Conservation (phyloP, 1,140 invertebrate genomes). For the Colletes latitarsis region DNA sequence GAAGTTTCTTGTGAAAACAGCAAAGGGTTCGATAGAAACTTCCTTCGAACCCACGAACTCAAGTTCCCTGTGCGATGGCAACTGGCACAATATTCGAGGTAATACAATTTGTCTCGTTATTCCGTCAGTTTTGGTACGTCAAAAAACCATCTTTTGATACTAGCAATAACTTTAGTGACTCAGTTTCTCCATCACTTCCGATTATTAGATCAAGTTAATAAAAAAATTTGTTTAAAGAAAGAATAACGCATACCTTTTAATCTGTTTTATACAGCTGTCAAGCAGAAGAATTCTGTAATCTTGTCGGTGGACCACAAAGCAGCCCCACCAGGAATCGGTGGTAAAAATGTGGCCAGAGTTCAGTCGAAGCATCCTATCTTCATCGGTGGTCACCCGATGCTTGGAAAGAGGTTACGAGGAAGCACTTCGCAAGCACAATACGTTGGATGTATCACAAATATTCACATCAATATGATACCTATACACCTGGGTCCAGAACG, state of each 20-base stretch:
- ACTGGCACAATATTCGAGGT: conserved; percentile 96
- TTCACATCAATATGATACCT: conserved; percentile 84
- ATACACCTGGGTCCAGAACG: conserved; percentile 83
- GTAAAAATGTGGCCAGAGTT: conserved; percentile 84
- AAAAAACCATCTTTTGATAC: no score
- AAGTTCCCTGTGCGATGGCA: conserved; percentile 93
- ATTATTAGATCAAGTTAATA: no score
- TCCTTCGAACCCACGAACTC: conserved; percentile 86
- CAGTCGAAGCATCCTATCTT: conserved; percentile 93
- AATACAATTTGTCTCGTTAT: conserved; percentile 47
- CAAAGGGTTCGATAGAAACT: conserved; percentile 89
- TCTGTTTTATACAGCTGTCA: conserved; percentile 84
- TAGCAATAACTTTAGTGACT: no score
- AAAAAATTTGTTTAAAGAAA: no score
- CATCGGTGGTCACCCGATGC: conserved; percentile 91
- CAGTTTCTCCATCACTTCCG: no score
- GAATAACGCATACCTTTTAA: conserved; percentile 19
- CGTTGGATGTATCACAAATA: conserved; percentile 91
- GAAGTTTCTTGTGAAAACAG: conserved; percentile 92
- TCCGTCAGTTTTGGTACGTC: no score
- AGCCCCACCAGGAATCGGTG: conserved; percentile 85
- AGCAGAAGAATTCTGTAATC: conserved; percentile 91
- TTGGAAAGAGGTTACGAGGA: conserved; percentile 82
- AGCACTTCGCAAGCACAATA: conserved; percentile 85
- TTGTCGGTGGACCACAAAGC: conserved; percentile 90